phyloP scores from a whole-genome alignment of 2,888 invertebrate species.

The Drosophila pseudotakahashii region DNA sequence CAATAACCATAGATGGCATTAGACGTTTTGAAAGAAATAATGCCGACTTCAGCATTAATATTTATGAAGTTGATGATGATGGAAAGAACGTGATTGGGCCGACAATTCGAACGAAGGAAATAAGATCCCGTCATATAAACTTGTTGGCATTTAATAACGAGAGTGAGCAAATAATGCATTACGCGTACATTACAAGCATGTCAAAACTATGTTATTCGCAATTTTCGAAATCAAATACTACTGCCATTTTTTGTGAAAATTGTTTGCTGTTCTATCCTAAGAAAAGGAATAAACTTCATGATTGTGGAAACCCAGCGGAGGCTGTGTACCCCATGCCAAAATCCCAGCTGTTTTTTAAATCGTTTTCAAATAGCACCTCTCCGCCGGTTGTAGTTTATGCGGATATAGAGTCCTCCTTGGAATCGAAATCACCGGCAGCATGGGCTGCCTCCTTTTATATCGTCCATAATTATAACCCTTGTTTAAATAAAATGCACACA shows the following conservation, averaged over 20 bases:
- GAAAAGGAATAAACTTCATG: not conserved
- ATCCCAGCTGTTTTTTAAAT: not conserved
- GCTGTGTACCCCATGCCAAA: not conserved
- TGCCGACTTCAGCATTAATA: constrained; percentile 3
- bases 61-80: constrained; percentile 3
- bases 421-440: not conserved
- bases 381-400: constrained; percentile 5
- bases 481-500: not conserved
- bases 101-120: not conserved
- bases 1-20: not conserved
- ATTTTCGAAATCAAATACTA: not conserved
- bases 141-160: not conserved
- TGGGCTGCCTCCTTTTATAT: constrained; percentile 8
- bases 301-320: not conserved
- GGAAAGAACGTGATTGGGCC: not conserved
- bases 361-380: not conserved
- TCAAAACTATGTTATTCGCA: not conserved
- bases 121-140: not conserved
- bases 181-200: not conserved
- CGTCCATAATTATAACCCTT: not conserved
- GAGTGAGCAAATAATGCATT: not conserved
- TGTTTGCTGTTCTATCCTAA: not conserved
- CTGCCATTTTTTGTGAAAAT: not conserved
- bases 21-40: constrained; percentile 4
- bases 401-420: constrained; percentile 1